phyloP scores from a whole-genome alignment of 1,140 invertebrate genomes.

The Pseudomyrmex flavicornis region DNA sequence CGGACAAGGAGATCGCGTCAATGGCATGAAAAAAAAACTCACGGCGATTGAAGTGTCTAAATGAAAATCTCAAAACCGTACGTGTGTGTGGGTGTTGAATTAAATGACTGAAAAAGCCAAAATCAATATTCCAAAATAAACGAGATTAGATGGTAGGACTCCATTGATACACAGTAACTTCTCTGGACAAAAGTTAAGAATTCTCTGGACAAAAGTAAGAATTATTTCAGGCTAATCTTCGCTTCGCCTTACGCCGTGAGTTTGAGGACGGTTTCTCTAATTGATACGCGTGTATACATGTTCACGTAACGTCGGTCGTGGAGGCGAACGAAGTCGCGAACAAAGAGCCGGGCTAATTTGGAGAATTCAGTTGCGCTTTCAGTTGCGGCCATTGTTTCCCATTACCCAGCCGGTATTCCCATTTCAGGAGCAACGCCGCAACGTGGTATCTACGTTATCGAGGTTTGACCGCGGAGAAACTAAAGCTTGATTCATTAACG shows the following conservation, averaged over 20 bases:
- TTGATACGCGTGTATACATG: constrained; percentile 15
- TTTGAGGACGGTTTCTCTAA: background rate
- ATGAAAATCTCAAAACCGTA: constrained; percentile 7
- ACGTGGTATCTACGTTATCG: background rate
- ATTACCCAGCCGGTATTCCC: background rate
- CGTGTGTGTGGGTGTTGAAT: background rate
- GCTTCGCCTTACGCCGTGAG: background rate
- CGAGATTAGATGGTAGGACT: background rate
- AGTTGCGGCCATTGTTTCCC: constrained; percentile 17
- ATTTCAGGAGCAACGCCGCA: constrained; percentile 12
- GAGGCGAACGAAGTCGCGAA: constrained; percentile 12
- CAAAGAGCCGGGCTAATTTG: constrained; percentile 45
- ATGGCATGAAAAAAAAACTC: background rate
- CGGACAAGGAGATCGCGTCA: constrained; percentile 29
- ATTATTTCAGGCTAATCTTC: constrained; percentile 55
- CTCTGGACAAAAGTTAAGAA: constrained; percentile 36
- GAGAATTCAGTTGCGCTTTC: constrained; percentile 29
- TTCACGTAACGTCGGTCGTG: constrained; percentile 4
- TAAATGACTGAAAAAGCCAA: background rate
- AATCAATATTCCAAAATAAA: background rate
- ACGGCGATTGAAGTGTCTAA: background rate
- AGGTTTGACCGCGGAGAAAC: constrained; percentile 12
- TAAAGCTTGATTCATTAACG: background rate
- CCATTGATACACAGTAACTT: background rate
- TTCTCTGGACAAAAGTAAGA: constrained; percentile 40